Evolutionary conservation across 2,113 vertebrate genomes (phyloP).

Genomic region (Python bivittatus): DNA sequence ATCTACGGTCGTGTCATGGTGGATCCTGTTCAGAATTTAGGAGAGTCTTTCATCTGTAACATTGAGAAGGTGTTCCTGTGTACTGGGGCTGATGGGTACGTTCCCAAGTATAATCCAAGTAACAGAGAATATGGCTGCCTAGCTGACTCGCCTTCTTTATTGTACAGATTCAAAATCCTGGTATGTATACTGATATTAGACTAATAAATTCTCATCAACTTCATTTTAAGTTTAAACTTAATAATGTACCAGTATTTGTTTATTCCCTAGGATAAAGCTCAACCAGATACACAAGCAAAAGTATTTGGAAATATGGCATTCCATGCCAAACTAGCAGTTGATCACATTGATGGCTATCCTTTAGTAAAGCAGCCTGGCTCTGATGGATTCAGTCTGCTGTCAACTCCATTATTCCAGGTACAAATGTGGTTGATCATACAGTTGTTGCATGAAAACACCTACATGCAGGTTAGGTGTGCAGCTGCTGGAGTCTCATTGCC

Average conservation of each 20-base stretch:
- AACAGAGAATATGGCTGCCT: conserved; percentile 75
- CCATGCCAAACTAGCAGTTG: conserved; percentile 69
- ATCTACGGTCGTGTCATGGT: conserved; percentile 77
- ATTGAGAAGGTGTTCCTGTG: conserved; percentile 83
- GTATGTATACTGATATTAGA: conserved; percentile 50
- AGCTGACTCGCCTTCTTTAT: conserved; percentile 76
- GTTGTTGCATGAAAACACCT: neutral
- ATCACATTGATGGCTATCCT: conserved; percentile 66
- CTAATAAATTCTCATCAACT: neutral
- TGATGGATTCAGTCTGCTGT: conserved; percentile 73
- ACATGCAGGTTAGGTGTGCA: neutral
- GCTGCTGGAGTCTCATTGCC: neutral
- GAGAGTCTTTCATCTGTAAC: conserved; percentile 78
- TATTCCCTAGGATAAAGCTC: conserved; percentile 76
- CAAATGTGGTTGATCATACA: neutral
- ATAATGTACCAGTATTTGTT: neutral
- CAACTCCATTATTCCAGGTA: conserved; percentile 77
- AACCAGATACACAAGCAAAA: conserved; percentile 75
- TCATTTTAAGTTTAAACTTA: neutral
- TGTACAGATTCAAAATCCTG: conserved; percentile 80
- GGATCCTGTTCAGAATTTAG: conserved; percentile 81
- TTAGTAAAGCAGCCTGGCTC: conserved; percentile 71
- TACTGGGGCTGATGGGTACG: conserved; percentile 75
- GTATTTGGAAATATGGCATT: conserved; percentile 73
- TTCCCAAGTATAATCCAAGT: conserved; percentile 80